Evolutionary conservation across 2,797 vertebrate genomes (phyloP), one percentile per base, ranked within the genome.

Genomic region (Arctocebus calabarensis): DNA sequence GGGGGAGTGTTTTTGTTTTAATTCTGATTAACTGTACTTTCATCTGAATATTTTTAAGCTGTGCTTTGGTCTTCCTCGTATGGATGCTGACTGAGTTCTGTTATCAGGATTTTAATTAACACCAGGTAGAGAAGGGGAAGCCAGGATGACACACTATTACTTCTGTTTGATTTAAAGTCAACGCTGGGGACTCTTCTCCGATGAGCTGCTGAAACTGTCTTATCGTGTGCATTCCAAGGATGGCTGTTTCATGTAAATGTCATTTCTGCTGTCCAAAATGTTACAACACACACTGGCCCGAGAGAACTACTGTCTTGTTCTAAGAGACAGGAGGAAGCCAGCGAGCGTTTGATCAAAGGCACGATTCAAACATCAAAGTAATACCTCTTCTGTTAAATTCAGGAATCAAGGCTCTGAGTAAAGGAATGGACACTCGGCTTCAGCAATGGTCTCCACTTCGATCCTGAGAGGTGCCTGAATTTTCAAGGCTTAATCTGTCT

Each of bases 241-340:
- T 98, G 95, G 96, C 97, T 98, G 97, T 97, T 98, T 98, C 97
- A 96, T 98, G 98, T 98, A 98, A 98, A 98, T 98, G 98, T 98
- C 98, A 98, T 97, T 98, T 98, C 97, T 98, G 97, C 97, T 98
- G 97, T 98, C 98, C 98, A 98, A 98, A 98, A 98, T 98, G 98
- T 98, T 97, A 98, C 96, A 98, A 97, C 98, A 82, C 97, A 97
- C 48, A 89, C 97, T 96, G 97, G 82, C 94, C 97, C 17, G 88
- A 97, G 96, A 94, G 92, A 98, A 98, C 97, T 97, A 97, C 98
- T 97, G 97, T 98, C 98, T 98, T 97, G 97, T 98, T 98, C 96
- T 92, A 93, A 98, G 92, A 98, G 97, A 98, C 98, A 97, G 57
- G 37, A 98, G 98, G 97, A 97, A 98, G 96, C 91, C 96, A 95